Conservation (phyloP, 2,888 invertebrate species). For the Anoplius nigerrimus region DNA sequence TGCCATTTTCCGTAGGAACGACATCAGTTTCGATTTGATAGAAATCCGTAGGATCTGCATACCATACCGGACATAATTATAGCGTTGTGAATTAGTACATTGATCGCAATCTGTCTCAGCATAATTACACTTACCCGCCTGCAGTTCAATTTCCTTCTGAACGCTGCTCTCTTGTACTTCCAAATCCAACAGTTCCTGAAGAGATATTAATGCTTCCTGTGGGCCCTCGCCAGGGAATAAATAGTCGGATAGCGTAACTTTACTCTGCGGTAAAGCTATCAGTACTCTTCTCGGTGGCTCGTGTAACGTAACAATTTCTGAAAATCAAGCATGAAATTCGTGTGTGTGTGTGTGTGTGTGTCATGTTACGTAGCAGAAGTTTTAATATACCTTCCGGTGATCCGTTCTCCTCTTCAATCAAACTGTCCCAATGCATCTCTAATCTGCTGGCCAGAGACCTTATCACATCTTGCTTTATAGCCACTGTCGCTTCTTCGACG, state of each 20-base stretch:
- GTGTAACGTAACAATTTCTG: conserved; percentile 87
- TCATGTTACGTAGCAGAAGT: background rate
- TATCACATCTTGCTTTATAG: conserved; percentile 89
- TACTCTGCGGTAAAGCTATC: conserved; percentile 81
- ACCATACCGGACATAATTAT: no score
- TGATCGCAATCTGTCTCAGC: no score
- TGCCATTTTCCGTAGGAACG: conserved; percentile 76
- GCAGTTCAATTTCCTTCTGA: conserved; percentile 85
- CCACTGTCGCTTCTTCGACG: conserved; percentile 83
- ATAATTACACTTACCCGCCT: conserved; percentile 80
- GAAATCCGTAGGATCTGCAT: conserved; percentile 73
- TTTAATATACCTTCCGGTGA: conserved; percentile 80
- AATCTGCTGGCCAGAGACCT: conserved; percentile 90
- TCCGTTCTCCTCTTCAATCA: conserved; percentile 87
- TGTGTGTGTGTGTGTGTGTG: background rate
- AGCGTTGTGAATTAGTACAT: background rate
- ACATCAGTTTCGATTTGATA: conserved; percentile 72
- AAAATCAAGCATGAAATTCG: background rate
- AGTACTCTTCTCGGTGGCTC: conserved; percentile 93
- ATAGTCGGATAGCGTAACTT: conserved; percentile 90
- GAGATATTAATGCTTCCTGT: conserved; percentile 86
- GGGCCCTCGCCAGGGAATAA: conserved; percentile 93
- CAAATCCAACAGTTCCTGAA: conserved; percentile 88
- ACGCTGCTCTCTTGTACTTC: conserved; percentile 83
- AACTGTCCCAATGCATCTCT: conserved; percentile 94